These are phyloP conservation scores for Nansenia antarctica DNA, from an alignment of 2,113 vertebrate genomes.

Conservation along the genomic window DNA sequence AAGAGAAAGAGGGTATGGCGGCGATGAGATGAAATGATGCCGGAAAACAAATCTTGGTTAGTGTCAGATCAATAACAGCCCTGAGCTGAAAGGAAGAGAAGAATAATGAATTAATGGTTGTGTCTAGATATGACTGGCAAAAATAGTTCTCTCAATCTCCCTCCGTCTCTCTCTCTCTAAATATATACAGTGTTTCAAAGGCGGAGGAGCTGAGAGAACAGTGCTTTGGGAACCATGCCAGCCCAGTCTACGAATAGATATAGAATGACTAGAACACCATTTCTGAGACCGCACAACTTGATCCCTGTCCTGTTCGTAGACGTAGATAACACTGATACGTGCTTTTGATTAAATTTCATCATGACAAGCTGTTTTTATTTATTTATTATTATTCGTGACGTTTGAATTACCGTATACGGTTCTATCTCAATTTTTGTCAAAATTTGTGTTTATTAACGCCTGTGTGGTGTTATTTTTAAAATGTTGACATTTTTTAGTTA, in stretches of 20 bases:
- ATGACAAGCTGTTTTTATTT: no score
- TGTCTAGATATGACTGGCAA: neutral
- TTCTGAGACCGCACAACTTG: no score
- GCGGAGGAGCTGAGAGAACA: conserved; percentile 6
- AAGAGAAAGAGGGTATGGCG: no score
- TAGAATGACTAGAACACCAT: conserved; percentile 18
- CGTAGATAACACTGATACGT: conserved; percentile 20
- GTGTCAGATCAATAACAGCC: conserved; percentile 10
- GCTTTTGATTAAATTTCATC: no score
- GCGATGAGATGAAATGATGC: no score
- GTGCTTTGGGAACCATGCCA: conserved; percentile 21
- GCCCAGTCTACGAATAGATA: conserved; percentile 33
- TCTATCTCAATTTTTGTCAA: neutral
- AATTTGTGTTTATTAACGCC: neutral
- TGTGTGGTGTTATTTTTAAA: no score
- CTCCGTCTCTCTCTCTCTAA: conserved; percentile 6
- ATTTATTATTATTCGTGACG: no score
- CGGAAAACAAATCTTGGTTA: neutral
- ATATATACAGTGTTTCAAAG: no score
- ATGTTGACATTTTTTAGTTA: no score
- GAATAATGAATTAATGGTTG: neutral
- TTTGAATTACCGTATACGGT: no score
- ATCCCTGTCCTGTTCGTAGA: neutral
- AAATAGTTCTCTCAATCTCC: neutral
- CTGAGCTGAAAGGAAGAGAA: neutral